A percentile compares a stretch with the other conserved stretches of the same genome.
Conservation (phyloP, 2,797 vertebrate genomes). For the Rhyacichthys aspro region DNA sequence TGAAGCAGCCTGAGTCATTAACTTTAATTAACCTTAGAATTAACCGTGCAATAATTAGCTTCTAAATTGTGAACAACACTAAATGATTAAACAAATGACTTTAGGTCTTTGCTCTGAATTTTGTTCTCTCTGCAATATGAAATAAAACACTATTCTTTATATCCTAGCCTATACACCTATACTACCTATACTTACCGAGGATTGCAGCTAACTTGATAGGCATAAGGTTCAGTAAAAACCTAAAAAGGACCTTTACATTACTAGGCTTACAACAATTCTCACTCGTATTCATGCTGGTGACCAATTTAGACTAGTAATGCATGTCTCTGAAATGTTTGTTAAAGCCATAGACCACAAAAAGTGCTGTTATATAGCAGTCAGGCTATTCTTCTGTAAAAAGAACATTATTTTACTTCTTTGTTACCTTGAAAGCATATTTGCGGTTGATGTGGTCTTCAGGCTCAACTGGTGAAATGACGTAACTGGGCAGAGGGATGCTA, state of each 20-base stretch:
- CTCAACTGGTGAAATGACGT: constrained; percentile 90
- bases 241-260: constrained; percentile 3
- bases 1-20: neutral
- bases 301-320: neutral
- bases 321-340: no score
- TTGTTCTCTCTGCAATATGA: no score
- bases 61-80: neutral
- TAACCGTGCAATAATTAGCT: neutral
- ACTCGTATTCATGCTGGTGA: neutral
- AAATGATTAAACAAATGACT: neutral
- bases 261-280: neutral
- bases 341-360: neutral
- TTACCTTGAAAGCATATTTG: constrained; percentile 98
- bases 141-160: no score
- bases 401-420: constrained; percentile 12
- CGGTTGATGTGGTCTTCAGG: constrained; percentile 95
- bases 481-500: constrained; percentile 96
- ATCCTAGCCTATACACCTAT: no score
- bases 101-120: no score
- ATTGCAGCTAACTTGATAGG: constrained; percentile 1
- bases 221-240: neutral
- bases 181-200: no score
- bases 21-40: neutral
- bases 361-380: neutral
- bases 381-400: neutral